Percentiles rank a stretch among this genome's conserved stretches.
Evolutionary conservation across 2,888 invertebrate genomes (phyloP).

Genomic region (Aleiodes testaceus): DNA sequence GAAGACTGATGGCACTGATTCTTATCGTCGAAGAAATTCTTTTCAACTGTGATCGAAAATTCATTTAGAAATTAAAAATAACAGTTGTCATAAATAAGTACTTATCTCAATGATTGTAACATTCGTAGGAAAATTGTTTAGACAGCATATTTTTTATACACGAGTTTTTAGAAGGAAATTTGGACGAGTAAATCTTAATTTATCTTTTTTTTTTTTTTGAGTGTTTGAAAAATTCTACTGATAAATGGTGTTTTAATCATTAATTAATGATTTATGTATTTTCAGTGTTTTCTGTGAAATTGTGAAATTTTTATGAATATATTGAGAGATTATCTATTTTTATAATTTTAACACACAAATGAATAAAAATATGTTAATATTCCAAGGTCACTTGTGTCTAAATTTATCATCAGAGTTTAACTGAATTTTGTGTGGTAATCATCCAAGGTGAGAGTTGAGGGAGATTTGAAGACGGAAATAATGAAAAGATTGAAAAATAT

Average conservation of each 20-base stretch:
- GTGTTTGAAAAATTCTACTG: too few relatives aligned
- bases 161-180: too few relatives aligned
- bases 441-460: background rate
- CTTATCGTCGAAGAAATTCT: background rate
- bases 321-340: constrained; percentile 8
- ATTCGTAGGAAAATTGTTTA: too few relatives aligned
- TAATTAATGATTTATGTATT: too few relatives aligned
- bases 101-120: too few relatives aligned
- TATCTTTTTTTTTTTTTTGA: too few relatives aligned
- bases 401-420: background rate
- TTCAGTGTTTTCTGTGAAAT: background rate
- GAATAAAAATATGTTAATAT: constrained; percentile 4
- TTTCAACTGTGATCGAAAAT: background rate
- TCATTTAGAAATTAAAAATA: background rate
- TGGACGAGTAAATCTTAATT: too few relatives aligned
- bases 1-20: constrained; percentile 14
- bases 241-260: too few relatives aligned
- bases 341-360: constrained; percentile 18
- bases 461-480: background rate
- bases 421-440: background rate
- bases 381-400: constrained; percentile 2
- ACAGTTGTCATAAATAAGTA: too few relatives aligned
- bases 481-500: background rate
- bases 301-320: constrained; percentile 9
- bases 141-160: too few relatives aligned